Conservation (phyloP, 2,797 vertebrate species). For the Leptodactylus fallax region DNA sequence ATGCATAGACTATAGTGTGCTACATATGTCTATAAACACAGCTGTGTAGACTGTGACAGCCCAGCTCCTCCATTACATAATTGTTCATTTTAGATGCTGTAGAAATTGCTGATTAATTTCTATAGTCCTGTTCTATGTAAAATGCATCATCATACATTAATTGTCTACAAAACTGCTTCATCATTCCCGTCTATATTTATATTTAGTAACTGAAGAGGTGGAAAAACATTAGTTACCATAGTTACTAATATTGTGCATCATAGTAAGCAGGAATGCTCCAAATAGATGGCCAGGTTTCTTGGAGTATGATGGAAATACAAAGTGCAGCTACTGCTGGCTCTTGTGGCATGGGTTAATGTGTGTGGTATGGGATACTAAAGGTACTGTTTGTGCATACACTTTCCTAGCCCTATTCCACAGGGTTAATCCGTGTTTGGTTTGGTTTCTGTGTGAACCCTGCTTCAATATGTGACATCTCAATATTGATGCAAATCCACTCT, state of each 20-base stretch:
- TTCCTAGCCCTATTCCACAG: too few relatives aligned
- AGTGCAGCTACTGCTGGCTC: too few relatives aligned
- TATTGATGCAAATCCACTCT: too few relatives aligned
- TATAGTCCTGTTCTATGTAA: not conserved
- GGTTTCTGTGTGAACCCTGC: too few relatives aligned
- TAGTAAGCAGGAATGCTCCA: not conserved
- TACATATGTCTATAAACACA: too few relatives aligned
- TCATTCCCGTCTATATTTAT: not conserved
- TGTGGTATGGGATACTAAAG: not conserved
- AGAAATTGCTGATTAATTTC: not conserved
- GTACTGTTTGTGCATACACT: too few relatives aligned
- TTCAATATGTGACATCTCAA: too few relatives aligned
- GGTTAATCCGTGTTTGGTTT: too few relatives aligned
- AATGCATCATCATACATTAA: not conserved
- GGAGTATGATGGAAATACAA: too few relatives aligned
- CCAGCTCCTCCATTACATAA: not conserved
- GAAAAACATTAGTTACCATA: not conserved
- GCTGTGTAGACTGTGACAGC: too few relatives aligned
- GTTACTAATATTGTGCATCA: constrained; percentile 8
- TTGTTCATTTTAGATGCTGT: not conserved
- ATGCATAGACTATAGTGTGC: too few relatives aligned
- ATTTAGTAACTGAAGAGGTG: constrained; percentile 3
- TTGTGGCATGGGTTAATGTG: not conserved
- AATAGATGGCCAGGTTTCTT: not conserved
- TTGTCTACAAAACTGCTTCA: not conserved